Evolutionary conservation across 2,888 invertebrate species (phyloP), one percentile per base, ranked within the genome.

Genomic region (Cosmia pyralina): DNA sequence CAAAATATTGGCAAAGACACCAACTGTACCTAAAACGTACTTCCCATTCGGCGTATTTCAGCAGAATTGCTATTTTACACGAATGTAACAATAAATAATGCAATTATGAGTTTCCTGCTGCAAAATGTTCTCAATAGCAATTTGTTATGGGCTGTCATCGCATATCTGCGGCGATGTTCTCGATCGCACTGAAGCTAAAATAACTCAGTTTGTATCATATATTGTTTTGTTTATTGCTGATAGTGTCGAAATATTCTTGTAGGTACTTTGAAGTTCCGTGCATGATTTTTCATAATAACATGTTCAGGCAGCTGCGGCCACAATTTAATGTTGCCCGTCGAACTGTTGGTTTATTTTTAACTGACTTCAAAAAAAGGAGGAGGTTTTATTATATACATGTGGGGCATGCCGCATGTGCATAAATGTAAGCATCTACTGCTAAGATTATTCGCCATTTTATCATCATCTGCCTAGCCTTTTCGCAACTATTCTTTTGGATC

Each of bases 151-250:
- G 38, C 75, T 82, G 82, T 85, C 82, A 72, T 83, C 74, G 38
- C 44, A 71, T 75, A 62, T 65, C 60, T 65, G 69, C 50, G 34
- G 60, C 60, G 59, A 73, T 82, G 66, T 71, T 78, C 69, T 38
- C 44, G 64, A 75, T 73, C 75, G 71, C 69, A 80, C 79, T 81
- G 77, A 77, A 79, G 68, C 84, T 86, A 85, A 89, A 90, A 89
- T 88, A 89, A 88, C 86, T 86, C 72, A 68, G 90, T 89, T 92
- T 89, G 91, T 90, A 88, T 92, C 86, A 87, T 87, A 83, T 85
- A 87, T 87, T 89, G 70, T 79, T 81, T 90, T 92, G 92, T 92
- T 92, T 88, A 85, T 80, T 83, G 66, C 80, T 65, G 75, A 79
- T 82, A 76, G 69, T 85, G 75, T 87, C 72, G 76, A 81, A 87